Evolutionary conservation across 53 echinoderm and acorn worm genomes (phyloP), one percentile per base, ranked within the genome.

Genomic region (Temnopleurus reevesii): DNA sequence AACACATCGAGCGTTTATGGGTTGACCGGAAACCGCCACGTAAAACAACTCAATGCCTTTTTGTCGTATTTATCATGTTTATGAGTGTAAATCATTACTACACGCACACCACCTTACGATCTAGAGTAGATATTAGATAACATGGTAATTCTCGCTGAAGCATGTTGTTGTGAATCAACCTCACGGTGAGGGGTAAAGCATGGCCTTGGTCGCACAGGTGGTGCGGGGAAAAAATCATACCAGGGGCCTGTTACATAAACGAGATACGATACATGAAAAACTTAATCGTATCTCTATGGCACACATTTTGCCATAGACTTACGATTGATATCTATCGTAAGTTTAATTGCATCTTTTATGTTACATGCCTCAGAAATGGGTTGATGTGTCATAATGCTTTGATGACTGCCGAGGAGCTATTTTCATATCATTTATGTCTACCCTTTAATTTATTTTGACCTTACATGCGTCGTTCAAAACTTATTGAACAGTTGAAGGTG

Each of bases 161-260:
- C 80, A 80, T 80, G 80, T 80, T 77, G 77, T 77, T 80, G 49
- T 49, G 80, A 80, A 46, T 80, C 46, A 80, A 28, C 15, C 7
- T 10, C 80, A 28, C 80, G 45, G 80, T 80, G 80, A 80, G 80
- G 80, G 80, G 80, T 80, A 80, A 26, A 47, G 28, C 80, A 29
- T 12, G 17, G 51, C 80, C 46, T 80, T 46, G 46, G 17, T 27
- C 35, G 46, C 51, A 80, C 80, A 80, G 80, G 80, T 80, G 80
- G 80, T 49, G 71, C n/a, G 31, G 15, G 12, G 28, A 71, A 71
- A 71, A 66, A 19, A 66, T 19, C 35, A n/a, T 38, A 8, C 19
- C 2, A 41, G 23, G n/a, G n/a, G n/a, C n/a, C n/a, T n/a, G n/a
- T n/a, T n/a, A n/a, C n/a, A n/a, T n/a, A n/a, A n/a, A n/a, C n/a